Evolutionary conservation across 2,113 vertebrate genomes (phyloP).

Genomic region (Protobothrops mucrosquamatus): DNA sequence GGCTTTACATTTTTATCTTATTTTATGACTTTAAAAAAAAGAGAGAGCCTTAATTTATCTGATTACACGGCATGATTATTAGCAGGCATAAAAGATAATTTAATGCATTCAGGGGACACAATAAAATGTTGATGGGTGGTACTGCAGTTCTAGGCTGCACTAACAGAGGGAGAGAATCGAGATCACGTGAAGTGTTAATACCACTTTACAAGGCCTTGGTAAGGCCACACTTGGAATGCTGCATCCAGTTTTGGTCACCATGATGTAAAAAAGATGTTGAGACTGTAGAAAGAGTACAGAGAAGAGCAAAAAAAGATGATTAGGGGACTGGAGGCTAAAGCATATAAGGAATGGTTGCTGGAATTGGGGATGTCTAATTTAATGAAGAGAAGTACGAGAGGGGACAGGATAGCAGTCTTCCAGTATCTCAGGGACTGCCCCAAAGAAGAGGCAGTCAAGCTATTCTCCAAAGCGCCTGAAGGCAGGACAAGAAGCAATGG

Average conservation of each 20-base stretch:
- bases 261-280: not conserved
- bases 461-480: too few relatives aligned
- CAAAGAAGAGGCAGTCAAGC: too few relatives aligned
- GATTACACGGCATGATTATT: slow-evolving; percentile 36
- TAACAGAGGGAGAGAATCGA: not conserved
- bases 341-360: accelerated
- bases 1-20: slow-evolving; percentile 9
- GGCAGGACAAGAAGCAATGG: too few relatives aligned
- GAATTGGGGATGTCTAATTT: too few relatives aligned
- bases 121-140: not conserved
- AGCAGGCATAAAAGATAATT: slow-evolving; percentile 7
- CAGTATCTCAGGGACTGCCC: too few relatives aligned
- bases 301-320: not conserved
- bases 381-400: accelerated
- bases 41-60: slow-evolving; percentile 17
- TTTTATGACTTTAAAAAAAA: slow-evolving; percentile 39
- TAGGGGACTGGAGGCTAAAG: too few relatives aligned
- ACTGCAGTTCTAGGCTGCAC: not conserved
- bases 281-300: not conserved
- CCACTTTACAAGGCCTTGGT: not conserved
- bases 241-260: not conserved
- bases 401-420: accelerated
- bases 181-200: not conserved
- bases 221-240: not conserved
- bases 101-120: not conserved